A percentile compares a stretch with the other conserved stretches of the same genome.
phyloP scores from a whole-genome alignment of 2,797 vertebrate species.

The Merluccius polli region DNA sequence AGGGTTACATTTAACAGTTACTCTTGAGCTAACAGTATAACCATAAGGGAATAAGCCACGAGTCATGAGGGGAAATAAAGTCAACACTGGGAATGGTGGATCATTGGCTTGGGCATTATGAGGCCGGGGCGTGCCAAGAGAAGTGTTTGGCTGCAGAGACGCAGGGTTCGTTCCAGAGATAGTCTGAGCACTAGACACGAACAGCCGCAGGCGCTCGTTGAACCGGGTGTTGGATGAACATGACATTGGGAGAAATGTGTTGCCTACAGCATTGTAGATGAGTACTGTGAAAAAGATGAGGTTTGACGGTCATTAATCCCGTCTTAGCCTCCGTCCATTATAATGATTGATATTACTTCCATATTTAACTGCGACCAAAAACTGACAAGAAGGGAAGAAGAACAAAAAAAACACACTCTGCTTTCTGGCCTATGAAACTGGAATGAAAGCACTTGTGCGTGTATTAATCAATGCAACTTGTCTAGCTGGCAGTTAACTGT shows the following conservation, averaged over 20 bases:
- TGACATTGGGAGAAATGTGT: neutral
- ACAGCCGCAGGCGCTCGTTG: no score
- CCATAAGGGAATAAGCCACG: neutral
- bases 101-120: neutral
- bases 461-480: slow-evolving; percentile 55
- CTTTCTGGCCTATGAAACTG: slow-evolving; percentile 42
- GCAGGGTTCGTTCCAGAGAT: neutral
- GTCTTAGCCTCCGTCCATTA: slow-evolving; percentile 34
- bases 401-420: slow-evolving; percentile 24
- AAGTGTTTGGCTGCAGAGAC: neutral
- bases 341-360: neutral
- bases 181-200: neutral
- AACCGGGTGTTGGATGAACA: no score
- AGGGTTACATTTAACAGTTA: no score
- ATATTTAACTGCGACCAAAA: slow-evolving; percentile 31
- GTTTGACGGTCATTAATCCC: neutral
- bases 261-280: neutral
- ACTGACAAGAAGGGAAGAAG: slow-evolving; percentile 24
- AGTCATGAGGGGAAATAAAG: neutral
- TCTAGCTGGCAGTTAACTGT: slow-evolving; percentile 41
- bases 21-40: no score
- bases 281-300: neutral
- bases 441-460: slow-evolving; percentile 43
- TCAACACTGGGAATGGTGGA: neutral
- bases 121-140: no score